These are phyloP conservation scores for Anguilla rostrata DNA, from an alignment of 2,113 vertebrate species.

Conservation along the genomic window DNA sequence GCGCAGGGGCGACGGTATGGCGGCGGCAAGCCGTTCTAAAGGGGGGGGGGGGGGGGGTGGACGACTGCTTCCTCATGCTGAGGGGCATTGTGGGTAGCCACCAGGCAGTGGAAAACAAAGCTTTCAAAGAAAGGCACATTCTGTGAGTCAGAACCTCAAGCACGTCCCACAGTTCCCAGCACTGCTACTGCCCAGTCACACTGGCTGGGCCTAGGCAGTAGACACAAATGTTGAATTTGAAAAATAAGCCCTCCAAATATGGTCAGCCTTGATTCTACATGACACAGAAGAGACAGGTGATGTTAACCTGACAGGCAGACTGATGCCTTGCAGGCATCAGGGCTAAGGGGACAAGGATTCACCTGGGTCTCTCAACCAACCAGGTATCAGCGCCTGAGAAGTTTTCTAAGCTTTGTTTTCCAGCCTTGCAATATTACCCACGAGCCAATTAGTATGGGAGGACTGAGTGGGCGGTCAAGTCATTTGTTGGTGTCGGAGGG, in stretches of 20 bases:
- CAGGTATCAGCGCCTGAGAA: background rate
- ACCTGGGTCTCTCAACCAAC: too few relatives aligned
- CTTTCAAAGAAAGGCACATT: constrained; percentile 44
- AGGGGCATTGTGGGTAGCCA: constrained; percentile 54
- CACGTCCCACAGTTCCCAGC: background rate
- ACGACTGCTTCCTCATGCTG: constrained; percentile 47
- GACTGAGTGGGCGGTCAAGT: constrained; percentile 19
- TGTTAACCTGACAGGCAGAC: too few relatives aligned
- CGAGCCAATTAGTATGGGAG: background rate
- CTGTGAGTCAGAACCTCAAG: constrained; percentile 37
- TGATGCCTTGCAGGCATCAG: too few relatives aligned
- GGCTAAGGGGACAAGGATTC: too few relatives aligned
- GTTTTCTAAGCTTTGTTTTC: constrained; percentile 6
- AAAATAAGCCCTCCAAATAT: too few relatives aligned
- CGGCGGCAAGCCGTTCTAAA: too few relatives aligned
- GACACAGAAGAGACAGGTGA: too few relatives aligned
- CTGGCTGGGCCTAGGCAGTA: constrained; percentile 31
- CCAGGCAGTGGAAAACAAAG: constrained; percentile 53
- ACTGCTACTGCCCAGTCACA: constrained; percentile 25
- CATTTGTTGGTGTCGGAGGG: constrained; percentile 44
- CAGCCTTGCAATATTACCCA: background rate
- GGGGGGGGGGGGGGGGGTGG: constrained; percentile 24
- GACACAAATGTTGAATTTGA: too few relatives aligned
- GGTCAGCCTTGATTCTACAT: too few relatives aligned
- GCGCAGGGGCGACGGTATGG: too few relatives aligned